A percentile compares a stretch with the other conserved stretches of the same genome.
Evolutionary conservation across 2,113 vertebrate species (phyloP).

Genomic region (Rhinopomastus cyanomelas): DNA sequence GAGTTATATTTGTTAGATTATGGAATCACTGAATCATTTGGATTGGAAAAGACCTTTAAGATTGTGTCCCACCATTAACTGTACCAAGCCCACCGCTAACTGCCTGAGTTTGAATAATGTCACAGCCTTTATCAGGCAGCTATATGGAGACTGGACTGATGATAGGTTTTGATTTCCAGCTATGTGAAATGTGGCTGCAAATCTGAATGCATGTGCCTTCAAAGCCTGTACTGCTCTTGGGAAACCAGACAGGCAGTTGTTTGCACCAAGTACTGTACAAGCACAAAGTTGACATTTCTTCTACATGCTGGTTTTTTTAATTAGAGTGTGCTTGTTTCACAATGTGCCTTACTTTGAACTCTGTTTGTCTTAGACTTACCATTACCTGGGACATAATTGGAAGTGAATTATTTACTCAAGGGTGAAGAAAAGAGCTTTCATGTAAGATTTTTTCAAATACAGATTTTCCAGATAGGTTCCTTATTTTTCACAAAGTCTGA

Average conservation of each 20-base stretch:
- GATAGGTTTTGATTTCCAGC: background rate
- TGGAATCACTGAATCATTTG: no score
- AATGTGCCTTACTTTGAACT: background rate
- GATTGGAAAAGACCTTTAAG: no score
- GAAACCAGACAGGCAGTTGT: background rate
- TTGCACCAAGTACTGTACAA: background rate
- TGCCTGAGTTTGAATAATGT: background rate
- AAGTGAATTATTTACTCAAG: constrained; percentile 21
- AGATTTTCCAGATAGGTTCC: background rate
- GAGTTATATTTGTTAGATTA: background rate
- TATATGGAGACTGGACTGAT: background rate
- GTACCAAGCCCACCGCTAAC: no score
- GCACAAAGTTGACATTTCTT: background rate
- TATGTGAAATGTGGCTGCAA: background rate
- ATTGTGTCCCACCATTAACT: no score
- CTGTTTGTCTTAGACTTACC: background rate
- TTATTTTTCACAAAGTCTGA: background rate
- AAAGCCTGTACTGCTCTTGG: background rate
- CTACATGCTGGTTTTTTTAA: background rate
- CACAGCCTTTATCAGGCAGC: background rate
- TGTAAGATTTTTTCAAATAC: background rate
- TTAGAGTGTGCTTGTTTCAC: background rate
- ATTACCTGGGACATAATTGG: background rate
- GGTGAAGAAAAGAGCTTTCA: background rate
- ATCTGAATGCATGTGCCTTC: background rate